These are phyloP conservation scores for Athripsodes cinereus DNA, from an alignment of 2,888 invertebrate species.

Conservation along the genomic window DNA sequence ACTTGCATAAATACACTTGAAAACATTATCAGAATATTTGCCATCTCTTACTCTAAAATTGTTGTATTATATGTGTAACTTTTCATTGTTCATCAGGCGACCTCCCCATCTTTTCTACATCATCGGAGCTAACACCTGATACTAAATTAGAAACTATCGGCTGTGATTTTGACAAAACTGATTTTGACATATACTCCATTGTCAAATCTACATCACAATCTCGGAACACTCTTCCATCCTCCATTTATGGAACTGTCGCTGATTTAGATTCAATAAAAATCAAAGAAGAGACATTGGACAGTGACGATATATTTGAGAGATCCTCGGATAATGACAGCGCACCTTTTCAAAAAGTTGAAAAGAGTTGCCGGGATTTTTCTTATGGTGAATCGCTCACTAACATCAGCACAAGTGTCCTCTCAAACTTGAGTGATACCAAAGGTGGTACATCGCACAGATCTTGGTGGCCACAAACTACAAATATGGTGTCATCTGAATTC, in stretches of 20 bases:
- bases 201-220: not conserved
- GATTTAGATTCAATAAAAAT: not conserved
- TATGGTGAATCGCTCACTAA: constrained; percentile 20
- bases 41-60: too few relatives aligned
- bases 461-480: not conserved
- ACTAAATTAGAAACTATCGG: not conserved
- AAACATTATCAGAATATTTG: too few relatives aligned
- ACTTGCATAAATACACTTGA: too few relatives aligned
- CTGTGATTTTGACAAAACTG: not conserved
- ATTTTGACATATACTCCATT: not conserved
- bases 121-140: not conserved
- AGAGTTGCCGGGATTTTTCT: constrained; percentile 25
- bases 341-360: constrained; percentile 15
- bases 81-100: not conserved
- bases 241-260: too few relatives aligned
- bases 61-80: not conserved
- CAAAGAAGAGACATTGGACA: not conserved
- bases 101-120: not conserved
- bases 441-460: not conserved
- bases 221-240: too few relatives aligned
- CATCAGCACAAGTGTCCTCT: constrained; percentile 7
- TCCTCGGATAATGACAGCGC: not conserved
- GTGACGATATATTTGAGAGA: not conserved
- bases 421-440: not conserved
- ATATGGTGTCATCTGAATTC: not conserved